Evolutionary conservation across 2,113 vertebrate genomes (phyloP), one percentile per base, ranked within the genome.

Genomic region (Grammomys dolichurus): DNA sequence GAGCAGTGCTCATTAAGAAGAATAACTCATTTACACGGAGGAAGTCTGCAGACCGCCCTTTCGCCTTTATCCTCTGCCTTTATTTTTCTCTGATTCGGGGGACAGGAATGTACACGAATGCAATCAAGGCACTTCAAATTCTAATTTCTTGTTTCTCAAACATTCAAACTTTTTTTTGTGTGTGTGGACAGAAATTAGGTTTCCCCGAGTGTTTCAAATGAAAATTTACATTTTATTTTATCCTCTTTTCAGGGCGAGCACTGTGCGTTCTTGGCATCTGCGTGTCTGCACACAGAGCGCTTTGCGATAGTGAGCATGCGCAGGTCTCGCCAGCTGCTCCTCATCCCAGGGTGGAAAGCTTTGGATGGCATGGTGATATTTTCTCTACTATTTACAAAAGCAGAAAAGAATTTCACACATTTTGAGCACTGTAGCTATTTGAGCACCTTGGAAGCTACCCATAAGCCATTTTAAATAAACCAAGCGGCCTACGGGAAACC

Each of bases 401-500:
- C 96, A 95, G 96, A 93, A 96, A 95, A 95, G 94, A 97, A 97
- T 96, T 95, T 96, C 96, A 97, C 94, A 97, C 91, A 67, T 92
- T 96, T 58, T 91, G 95, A 95, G 77, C 95, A 91, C 77, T 87
- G 95, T 69, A 94, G 94, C 87, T 97, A 93, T 96, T 96, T 97
- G 81, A 97, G 96, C 80, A 14, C 89, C 92, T 97, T 97, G 95
- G 96, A 97, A 97, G 95, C 89, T 95, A 91, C 91, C 96, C 92
- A 90, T 46, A 97, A 96, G 73, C 96, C 95, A 87, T 96, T 97
- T 60, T 92, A 96, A 97, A 97, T 93, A 97, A 90, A 95, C 88
- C 95, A 89, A 69, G 43, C 77, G 90, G 56, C 89, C 84, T 82
- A 65, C 69, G 58, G 94, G 56, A 94, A 96, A 65, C 56, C 94